phyloP scores from a whole-genome alignment of 2,797 vertebrate genomes.

The Chaenodraco wilsoni region DNA sequence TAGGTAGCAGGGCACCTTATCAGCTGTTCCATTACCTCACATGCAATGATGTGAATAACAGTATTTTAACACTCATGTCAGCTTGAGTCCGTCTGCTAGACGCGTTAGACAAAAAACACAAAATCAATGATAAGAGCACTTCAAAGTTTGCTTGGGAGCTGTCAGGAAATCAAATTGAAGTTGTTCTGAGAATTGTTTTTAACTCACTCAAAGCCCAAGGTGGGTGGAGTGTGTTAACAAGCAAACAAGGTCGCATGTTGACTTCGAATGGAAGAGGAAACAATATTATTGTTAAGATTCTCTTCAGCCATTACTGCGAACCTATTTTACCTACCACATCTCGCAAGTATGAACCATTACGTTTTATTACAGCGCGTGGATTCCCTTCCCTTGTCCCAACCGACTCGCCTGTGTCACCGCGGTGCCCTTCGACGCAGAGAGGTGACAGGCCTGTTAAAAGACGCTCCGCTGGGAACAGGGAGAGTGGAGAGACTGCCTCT shows the following conservation, averaged over 20 bases:
- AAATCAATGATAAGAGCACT: constrained; percentile 66
- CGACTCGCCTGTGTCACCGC: constrained; percentile 60
- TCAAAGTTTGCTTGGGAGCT: constrained; percentile 62
- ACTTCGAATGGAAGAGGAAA: not conserved
- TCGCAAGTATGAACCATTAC: constrained; percentile 30
- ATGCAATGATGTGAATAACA: constrained; percentile 73
- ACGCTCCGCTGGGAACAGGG: constrained; percentile 70
- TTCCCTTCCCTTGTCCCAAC: constrained; percentile 38
- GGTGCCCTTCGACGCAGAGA: constrained; percentile 56
- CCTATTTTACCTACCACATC: constrained; percentile 8
- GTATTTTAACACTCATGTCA: constrained; percentile 71
- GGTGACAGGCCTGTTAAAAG: constrained; percentile 79
- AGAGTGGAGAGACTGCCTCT: constrained; percentile 68
- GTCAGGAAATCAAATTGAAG: constrained; percentile 57
- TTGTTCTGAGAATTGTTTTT: constrained; percentile 50
- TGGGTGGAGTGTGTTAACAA: constrained; percentile 25
- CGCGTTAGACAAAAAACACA: constrained; percentile 50
- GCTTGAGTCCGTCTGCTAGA: constrained; percentile 47
- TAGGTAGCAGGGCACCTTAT: constrained; percentile 47
- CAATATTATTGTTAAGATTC: not conserved
- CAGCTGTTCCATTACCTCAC: constrained; percentile 75
- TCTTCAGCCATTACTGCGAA: not conserved
- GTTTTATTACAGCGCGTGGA: constrained; percentile 19
- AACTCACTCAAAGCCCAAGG: constrained; percentile 27
- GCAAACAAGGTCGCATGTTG: not conserved